Evolutionary conservation across 2,888 invertebrate genomes (phyloP).

Genomic region (Monopis laevigella): DNA sequence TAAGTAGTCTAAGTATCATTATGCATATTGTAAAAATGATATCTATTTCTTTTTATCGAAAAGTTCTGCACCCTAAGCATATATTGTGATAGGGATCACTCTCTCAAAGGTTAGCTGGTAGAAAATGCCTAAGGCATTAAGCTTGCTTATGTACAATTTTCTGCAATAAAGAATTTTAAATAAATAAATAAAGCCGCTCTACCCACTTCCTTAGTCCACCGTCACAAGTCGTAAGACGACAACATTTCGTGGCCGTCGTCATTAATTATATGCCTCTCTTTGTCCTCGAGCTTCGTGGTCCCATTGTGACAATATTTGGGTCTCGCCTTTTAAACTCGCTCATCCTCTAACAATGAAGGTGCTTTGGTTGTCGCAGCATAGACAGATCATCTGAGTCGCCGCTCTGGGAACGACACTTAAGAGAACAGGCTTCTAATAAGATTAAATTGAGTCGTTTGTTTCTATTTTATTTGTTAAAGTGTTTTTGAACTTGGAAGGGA

Average conservation of each 20-base stretch:
- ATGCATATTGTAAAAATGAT: too few species aligned
- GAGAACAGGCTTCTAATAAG: constrained; percentile 11
- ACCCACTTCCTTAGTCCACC: constrained; percentile 26
- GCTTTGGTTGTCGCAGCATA: constrained; percentile 30
- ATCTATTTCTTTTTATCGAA: too few species aligned
- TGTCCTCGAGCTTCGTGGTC: constrained; percentile 47
- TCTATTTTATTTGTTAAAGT: too few species aligned
- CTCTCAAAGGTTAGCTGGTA: too few species aligned
- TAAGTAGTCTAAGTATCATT: too few species aligned
- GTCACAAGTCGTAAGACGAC: constrained; percentile 38
- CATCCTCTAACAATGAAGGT: constrained; percentile 33
- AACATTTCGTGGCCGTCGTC: constrained; percentile 57
- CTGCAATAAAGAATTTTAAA: too few species aligned
- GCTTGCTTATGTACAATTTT: too few species aligned
- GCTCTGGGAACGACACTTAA: constrained; percentile 33
- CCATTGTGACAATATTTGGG: constrained; percentile 65
- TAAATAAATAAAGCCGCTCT: constrained; percentile 1
- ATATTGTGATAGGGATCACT: too few species aligned
- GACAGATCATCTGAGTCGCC: constrained; percentile 41
- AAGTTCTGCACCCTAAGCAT: too few species aligned
- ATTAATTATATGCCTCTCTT: constrained; percentile 63
- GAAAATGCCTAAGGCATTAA: too few species aligned
- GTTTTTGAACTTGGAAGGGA: neutral
- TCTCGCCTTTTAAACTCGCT: constrained; percentile 45
- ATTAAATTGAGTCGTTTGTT: constrained; percentile 11